These are phyloP conservation scores for Erythrocercus mccallii DNA, from an alignment of 2,113 vertebrate genomes.

Conservation along the genomic window DNA sequence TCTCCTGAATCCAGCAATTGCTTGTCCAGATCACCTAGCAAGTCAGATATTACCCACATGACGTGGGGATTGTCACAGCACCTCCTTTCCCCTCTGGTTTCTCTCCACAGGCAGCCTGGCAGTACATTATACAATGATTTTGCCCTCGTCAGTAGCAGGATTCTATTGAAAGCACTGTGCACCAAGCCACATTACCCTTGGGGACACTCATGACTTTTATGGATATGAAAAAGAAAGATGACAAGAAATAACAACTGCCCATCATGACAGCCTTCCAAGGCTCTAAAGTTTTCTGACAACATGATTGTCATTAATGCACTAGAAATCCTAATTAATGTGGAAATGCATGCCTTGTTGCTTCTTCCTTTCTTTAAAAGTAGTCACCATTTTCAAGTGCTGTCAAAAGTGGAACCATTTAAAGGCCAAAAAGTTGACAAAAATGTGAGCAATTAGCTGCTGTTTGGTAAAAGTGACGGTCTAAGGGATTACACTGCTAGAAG, in stretches of 20 bases:
- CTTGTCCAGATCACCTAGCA: background rate
- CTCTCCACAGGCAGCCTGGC: background rate
- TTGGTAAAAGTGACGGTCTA: background rate
- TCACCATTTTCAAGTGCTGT: background rate
- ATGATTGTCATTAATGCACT: slow-evolving; percentile 25
- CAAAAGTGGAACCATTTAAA: slow-evolving; percentile 1
- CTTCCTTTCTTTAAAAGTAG: background rate
- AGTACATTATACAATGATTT: background rate
- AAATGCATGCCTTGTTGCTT: background rate
- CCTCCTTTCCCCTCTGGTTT: background rate
- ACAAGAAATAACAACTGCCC: slow-evolving; percentile 3
- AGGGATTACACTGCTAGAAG: background rate
- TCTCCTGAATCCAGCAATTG: background rate
- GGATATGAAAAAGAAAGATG: background rate
- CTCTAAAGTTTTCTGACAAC: background rate
- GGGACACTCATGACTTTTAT: background rate
- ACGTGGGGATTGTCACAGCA: background rate
- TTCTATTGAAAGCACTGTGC: background rate
- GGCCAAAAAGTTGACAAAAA: slow-evolving; percentile 16
- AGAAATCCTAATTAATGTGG: slow-evolving; percentile 28
- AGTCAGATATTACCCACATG: background rate
- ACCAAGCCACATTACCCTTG: background rate
- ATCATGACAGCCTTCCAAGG: background rate
- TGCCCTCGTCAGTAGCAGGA: background rate
- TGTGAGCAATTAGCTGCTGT: slow-evolving; percentile 12